These are phyloP conservation scores for Allygus modestus DNA, from an alignment of 2,888 invertebrate genomes.

Conservation along the genomic window DNA sequence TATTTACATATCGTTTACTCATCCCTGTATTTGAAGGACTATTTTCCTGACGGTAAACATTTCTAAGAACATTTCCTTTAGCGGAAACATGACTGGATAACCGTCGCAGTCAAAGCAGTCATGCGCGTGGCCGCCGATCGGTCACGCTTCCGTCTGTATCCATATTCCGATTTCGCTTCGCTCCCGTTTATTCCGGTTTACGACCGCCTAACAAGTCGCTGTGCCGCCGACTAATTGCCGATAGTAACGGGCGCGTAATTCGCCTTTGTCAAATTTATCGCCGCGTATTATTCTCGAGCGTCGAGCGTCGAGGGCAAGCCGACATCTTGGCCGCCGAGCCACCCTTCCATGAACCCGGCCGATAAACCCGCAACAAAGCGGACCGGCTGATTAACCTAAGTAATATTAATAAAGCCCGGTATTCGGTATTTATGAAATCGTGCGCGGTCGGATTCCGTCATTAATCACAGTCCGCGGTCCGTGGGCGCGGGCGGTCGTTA, in stretches of 20 bases:
- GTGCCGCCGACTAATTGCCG: slow-evolving; percentile 13
- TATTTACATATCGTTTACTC: too few species aligned
- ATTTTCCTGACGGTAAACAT: neutral
- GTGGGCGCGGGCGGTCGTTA: slow-evolving; percentile 29
- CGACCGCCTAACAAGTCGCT: slow-evolving; percentile 47
- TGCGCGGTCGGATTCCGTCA: slow-evolving; percentile 35
- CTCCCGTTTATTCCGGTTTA: slow-evolving; percentile 33
- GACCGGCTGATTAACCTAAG: slow-evolving; percentile 11
- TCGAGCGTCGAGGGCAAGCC: neutral
- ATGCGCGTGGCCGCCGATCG: neutral
- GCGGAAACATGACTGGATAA: too few species aligned
- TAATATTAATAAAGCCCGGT: slow-evolving; percentile 55
- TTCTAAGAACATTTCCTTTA: neutral
- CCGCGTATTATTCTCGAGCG: neutral
- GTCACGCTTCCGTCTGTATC: slow-evolving; percentile 21
- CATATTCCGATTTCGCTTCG: slow-evolving; percentile 16
- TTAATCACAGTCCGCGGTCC: slow-evolving; percentile 11
- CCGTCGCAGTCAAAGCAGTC: neutral
- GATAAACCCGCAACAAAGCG: slow-evolving; percentile 26
- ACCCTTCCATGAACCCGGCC: neutral
- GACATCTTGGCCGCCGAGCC: neutral
- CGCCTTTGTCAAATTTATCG: slow-evolving; percentile 53
- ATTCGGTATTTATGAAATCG: slow-evolving; percentile 55
- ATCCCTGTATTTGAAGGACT: too few species aligned
- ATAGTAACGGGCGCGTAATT: slow-evolving; percentile 45